phyloP scores from a whole-genome alignment of 64 coral and sea anemone genomes.

The Actinia equina region DNA sequence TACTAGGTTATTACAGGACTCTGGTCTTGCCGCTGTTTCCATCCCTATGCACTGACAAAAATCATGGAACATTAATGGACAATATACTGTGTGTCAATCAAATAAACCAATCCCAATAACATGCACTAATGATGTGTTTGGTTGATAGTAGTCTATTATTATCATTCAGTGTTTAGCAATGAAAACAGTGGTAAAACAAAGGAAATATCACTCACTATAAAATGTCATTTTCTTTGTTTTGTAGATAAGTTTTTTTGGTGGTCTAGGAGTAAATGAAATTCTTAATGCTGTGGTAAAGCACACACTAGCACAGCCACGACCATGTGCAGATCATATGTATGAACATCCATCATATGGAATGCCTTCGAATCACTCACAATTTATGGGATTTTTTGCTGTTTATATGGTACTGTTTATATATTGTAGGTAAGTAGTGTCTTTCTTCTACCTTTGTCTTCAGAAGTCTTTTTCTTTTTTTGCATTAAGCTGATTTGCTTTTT shows the following conservation, averaged over 20 bases:
- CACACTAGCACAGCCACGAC: constrained; percentile 72
- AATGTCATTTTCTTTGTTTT: constrained; percentile 16
- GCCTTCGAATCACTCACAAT: constrained; percentile 95
- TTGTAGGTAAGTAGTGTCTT: constrained; percentile 66
- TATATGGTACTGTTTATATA: constrained; percentile 97
- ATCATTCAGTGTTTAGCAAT: too few species aligned
- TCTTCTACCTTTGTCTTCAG: neutral
- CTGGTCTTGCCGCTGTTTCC: too few species aligned
- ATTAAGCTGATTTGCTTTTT: neutral
- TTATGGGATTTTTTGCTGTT: constrained; percentile 90
- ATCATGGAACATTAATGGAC: too few species aligned
- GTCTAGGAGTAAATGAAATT: constrained; percentile 79
- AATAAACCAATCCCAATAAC: too few species aligned
- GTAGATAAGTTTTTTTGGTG: constrained; percentile 87
- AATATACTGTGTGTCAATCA: too few species aligned
- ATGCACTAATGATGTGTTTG: too few species aligned
- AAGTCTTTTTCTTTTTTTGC: too few species aligned
- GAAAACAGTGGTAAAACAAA: neutral
- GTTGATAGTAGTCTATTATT: too few species aligned
- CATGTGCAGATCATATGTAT: constrained; percentile 71
- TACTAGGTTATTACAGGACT: too few species aligned
- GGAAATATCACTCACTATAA: too few species aligned
- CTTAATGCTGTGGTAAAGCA: constrained; percentile 76
- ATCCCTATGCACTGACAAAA: too few species aligned
- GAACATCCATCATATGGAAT: constrained; percentile 74